Conservation (phyloP, 2,888 invertebrate genomes). For the Thyatira batis region DNA sequence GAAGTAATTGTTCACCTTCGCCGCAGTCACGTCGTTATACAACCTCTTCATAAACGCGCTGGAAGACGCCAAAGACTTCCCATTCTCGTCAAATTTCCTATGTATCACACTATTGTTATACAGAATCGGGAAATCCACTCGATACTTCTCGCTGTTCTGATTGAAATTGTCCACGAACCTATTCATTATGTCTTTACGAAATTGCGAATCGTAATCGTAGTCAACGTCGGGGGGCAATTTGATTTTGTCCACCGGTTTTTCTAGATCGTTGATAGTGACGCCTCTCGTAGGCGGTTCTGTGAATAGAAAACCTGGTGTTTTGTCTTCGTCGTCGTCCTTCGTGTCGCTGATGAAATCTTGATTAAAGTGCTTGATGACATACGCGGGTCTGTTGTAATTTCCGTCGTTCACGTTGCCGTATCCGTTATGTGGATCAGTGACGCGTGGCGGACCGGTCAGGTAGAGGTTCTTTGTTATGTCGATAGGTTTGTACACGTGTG, state of each 20-base stretch:
- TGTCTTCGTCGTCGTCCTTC: constrained; percentile 50
- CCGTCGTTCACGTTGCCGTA: constrained; percentile 35
- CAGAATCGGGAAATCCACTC: constrained; percentile 64
- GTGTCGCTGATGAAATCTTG: constrained; percentile 57
- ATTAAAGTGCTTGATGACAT: constrained; percentile 59
- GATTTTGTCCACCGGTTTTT: constrained; percentile 19
- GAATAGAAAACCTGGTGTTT: constrained; percentile 35
- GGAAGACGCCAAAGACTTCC: constrained; percentile 54
- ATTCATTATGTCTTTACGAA: constrained; percentile 57
- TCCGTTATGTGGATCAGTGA: constrained; percentile 24
- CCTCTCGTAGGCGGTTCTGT: constrained; percentile 41
- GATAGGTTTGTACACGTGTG: constrained; percentile 15
- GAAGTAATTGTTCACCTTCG: constrained; percentile 14
- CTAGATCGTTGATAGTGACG: constrained; percentile 34
- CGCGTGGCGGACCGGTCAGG: constrained; percentile 33
- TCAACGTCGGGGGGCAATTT: constrained; percentile 36
- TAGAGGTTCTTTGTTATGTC: constrained; percentile 37
- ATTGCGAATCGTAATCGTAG: constrained; percentile 59
- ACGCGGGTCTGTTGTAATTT: constrained; percentile 52
- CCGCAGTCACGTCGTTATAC: constrained; percentile 31
- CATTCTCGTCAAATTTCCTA: constrained; percentile 31
- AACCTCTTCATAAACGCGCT: constrained; percentile 56
- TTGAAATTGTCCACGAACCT: constrained; percentile 70
- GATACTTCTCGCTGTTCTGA: constrained; percentile 62
- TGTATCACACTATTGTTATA: constrained; percentile 68